These are phyloP conservation scores for Armadillidium nasatum DNA, from an alignment of 1,140 invertebrate species.

Conservation along the genomic window DNA sequence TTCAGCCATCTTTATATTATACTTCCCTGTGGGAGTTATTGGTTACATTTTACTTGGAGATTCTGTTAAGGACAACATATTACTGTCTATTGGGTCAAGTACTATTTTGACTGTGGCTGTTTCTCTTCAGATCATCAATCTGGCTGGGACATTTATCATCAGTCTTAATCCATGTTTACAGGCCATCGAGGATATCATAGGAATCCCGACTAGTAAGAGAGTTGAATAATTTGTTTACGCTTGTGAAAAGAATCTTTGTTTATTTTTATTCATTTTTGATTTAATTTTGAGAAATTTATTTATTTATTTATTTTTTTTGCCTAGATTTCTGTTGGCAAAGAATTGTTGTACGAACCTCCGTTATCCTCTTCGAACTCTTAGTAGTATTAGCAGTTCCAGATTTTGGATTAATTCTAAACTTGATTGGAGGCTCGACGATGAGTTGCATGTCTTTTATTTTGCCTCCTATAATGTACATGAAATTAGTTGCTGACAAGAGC, in stretches of 20 bases:
- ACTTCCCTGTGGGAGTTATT: conserved; percentile 56
- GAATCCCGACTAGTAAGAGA: neutral
- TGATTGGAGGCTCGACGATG: conserved; percentile 77
- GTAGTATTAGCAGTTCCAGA: conserved; percentile 75
- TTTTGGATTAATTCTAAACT: conserved; percentile 80
- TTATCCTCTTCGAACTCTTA: conserved; percentile 67
- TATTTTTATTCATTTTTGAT: no score
- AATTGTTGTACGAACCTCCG: conserved; percentile 63
- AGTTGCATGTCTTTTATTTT: conserved; percentile 76
- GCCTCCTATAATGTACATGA: conserved; percentile 76
- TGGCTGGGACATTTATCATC: conserved; percentile 61
- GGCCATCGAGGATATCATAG: conserved; percentile 63
- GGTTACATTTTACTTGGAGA: conserved; percentile 60
- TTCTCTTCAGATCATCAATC: conserved; percentile 58
- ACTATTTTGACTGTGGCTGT: conserved; percentile 54
- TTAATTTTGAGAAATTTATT: no score
- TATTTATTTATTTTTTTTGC: no score
- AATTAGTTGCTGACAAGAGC: conserved; percentile 48
- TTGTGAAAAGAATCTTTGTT: no score
- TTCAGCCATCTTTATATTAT: conserved; percentile 57
- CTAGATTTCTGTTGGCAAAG: conserved; percentile 76
- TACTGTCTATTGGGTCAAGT: conserved; percentile 52
- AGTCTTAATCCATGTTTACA: conserved; percentile 62
- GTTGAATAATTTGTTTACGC: no score
- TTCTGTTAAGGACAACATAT: conserved; percentile 54